Conservation (phyloP, 2,113 vertebrate genomes). For the Malurus elegans region DNA sequence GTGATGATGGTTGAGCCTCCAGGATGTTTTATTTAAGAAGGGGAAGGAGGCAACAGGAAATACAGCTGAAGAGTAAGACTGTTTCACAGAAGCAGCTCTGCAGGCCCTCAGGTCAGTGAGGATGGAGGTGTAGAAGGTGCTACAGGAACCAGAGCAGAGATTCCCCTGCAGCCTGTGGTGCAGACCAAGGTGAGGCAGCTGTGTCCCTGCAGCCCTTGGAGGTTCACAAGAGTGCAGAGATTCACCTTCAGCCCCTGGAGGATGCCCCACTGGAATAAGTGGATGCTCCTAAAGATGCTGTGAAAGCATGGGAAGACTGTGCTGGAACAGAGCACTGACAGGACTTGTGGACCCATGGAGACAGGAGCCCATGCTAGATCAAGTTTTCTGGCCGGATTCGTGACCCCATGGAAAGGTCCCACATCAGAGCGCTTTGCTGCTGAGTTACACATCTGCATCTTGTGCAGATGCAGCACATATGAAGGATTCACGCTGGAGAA, state of each 20-base stretch:
- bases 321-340: background rate
- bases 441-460: background rate
- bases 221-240: rapidly evolving
- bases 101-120: background rate
- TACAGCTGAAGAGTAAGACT: background rate
- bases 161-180: background rate
- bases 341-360: background rate
- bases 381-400: background rate
- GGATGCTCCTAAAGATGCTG: background rate
- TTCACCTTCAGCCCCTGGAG: background rate
- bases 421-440: background rate
- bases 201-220: background rate
- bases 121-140: background rate
- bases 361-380: background rate
- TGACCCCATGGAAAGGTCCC: background rate
- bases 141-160: background rate
- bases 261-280: background rate
- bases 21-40: background rate
- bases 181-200: background rate
- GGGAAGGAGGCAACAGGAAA: background rate
- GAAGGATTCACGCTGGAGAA: background rate
- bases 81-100: background rate
- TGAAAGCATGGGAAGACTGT: too few relatives aligned
- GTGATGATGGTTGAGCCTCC: background rate
- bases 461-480: background rate